Percentiles rank a stretch among this genome's conserved stretches.
Conservation (phyloP, 1,140 invertebrate genomes). For the Venustaconcha ellipsiformis region DNA sequence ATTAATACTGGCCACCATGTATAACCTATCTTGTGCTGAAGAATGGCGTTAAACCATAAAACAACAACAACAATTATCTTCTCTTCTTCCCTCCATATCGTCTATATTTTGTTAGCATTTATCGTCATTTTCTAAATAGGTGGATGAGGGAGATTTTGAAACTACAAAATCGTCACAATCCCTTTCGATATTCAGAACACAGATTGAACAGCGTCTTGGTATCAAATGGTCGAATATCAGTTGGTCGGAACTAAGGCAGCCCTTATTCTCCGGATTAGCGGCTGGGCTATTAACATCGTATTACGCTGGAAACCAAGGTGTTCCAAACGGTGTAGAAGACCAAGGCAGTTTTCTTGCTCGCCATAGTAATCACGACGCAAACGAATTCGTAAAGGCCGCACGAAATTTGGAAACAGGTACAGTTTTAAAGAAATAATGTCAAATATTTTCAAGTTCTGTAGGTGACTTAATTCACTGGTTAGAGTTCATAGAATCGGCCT, state of each 20-base stretch:
- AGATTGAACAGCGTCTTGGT: neutral
- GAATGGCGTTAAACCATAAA: too few relatives aligned
- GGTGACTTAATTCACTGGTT: too few relatives aligned
- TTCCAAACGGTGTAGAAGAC: slow-evolving; percentile 15
- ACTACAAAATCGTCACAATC: neutral
- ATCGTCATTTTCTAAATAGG: neutral
- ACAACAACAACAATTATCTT: too few relatives aligned
- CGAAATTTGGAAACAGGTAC: slow-evolving; percentile 8
- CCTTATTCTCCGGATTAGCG: slow-evolving; percentile 25
- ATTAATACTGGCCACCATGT: too few relatives aligned
- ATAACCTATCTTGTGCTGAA: too few relatives aligned
- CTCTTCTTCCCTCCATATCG: too few relatives aligned
- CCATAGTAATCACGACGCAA: slow-evolving; percentile 1
- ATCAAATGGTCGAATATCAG: slow-evolving; percentile 21
- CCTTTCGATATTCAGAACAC: neutral
- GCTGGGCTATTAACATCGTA: slow-evolving; percentile 10
- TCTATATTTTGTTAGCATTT: too few relatives aligned
- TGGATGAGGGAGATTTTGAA: slow-evolving; percentile 18
- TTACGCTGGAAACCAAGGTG: slow-evolving; percentile 4
- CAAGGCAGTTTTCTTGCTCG: slow-evolving; percentile 22
- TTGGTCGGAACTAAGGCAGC: slow-evolving; percentile 24
- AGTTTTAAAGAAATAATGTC: neutral
- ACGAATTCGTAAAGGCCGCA: slow-evolving; percentile 4
- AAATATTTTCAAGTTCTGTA: too few relatives aligned
- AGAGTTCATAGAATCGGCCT: too few relatives aligned